phyloP scores from a whole-genome alignment of 2,888 invertebrate species.

The Tricholauxania praeusta region DNA sequence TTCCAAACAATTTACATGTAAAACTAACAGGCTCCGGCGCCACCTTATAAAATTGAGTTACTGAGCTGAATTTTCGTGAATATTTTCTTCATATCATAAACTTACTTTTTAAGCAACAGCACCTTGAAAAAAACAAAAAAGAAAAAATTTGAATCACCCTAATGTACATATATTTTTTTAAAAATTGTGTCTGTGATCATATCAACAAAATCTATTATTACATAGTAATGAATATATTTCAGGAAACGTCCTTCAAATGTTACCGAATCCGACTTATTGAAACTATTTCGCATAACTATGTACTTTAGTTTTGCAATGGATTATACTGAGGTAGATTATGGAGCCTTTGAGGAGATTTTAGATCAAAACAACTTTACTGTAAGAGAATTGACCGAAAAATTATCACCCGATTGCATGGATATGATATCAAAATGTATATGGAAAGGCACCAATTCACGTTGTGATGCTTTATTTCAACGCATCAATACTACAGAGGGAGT shows the following conservation, averaged over 20 bases:
- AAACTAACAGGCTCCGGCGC: too few species aligned
- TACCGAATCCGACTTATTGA: constrained; percentile 53
- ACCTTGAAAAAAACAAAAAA: too few species aligned
- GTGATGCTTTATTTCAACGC: constrained; percentile 71
- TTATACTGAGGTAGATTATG: constrained; percentile 51
- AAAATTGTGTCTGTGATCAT: too few species aligned
- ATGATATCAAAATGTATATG: constrained; percentile 73
- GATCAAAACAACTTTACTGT: constrained; percentile 58
- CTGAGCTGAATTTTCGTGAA: too few species aligned
- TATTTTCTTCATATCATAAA: too few species aligned
- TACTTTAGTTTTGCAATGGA: constrained; percentile 54
- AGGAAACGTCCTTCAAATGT: constrained; percentile 62
- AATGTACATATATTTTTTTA: too few species aligned
- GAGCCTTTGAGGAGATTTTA: constrained; percentile 54
- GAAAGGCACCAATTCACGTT: constrained; percentile 72
- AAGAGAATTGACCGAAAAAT: constrained; percentile 47
- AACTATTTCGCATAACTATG: constrained; percentile 58
- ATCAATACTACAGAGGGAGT: constrained; percentile 70
- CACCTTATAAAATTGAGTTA: too few species aligned
- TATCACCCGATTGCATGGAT: constrained; percentile 72
- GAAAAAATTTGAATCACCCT: too few species aligned
- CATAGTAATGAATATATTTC: background rate
- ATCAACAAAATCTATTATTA: too few species aligned
- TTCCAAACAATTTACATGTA: too few species aligned
- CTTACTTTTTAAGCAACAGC: too few species aligned